A percentile compares a stretch with the other conserved stretches of the same genome.
These are phyloP conservation scores for Sceloporus undulatus DNA, from an alignment of 2,113 vertebrate species.

Conservation along the genomic window DNA sequence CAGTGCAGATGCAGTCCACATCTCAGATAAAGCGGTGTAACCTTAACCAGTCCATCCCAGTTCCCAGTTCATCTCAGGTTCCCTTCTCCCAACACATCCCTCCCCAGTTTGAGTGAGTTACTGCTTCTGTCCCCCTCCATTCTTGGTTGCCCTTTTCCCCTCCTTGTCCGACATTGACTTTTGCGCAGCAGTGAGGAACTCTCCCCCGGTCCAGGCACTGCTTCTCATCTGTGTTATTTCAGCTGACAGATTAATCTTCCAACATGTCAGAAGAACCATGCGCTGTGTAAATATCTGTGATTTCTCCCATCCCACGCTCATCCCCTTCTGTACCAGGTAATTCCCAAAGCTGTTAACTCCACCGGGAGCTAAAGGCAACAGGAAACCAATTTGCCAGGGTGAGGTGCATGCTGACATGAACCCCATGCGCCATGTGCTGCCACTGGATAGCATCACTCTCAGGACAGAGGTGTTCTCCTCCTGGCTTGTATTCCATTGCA, in stretches of 20 bases:
- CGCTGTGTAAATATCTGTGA: slow-evolving; percentile 35
- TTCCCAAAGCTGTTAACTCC: slow-evolving; percentile 27
- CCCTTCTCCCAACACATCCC: too few relatives aligned
- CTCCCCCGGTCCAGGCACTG: too few relatives aligned
- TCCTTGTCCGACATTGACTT: background rate
- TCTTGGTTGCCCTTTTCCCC: too few relatives aligned
- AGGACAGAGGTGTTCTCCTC: background rate
- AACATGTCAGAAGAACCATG: slow-evolving; percentile 5
- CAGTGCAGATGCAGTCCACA: too few relatives aligned
- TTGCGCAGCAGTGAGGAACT: too few relatives aligned
- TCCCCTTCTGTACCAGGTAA: slow-evolving; percentile 33
- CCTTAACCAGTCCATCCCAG: too few relatives aligned
- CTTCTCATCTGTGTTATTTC: slow-evolving; percentile 22
- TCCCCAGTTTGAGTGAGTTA: background rate
- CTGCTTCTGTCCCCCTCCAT: background rate
- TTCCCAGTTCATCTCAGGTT: too few relatives aligned
- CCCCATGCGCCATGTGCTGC: too few relatives aligned
- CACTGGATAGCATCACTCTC: background rate
- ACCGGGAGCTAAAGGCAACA: background rate
- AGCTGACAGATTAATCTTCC: slow-evolving; percentile 59
- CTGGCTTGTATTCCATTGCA: too few relatives aligned
- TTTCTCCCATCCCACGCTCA: slow-evolving; percentile 22
- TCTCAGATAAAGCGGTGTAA: too few relatives aligned
- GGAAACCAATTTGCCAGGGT: background rate
- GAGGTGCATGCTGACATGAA: background rate